Evolutionary conservation across 2,797 vertebrate species (phyloP), one percentile per base, ranked within the genome.

Genomic region (Phoxinus dragarum): DNA sequence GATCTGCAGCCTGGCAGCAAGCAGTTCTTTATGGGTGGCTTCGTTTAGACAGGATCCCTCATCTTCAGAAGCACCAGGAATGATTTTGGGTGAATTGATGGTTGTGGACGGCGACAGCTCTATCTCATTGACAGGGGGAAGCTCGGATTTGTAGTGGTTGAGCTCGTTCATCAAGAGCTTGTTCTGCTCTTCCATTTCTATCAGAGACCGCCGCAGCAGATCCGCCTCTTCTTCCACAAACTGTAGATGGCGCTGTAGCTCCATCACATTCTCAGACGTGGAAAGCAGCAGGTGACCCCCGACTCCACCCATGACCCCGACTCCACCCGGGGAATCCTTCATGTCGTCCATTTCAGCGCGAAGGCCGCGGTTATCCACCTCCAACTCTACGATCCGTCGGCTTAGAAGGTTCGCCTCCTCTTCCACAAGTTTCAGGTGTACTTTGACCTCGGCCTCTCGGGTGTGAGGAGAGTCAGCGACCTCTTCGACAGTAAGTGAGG

Each of bases 171-270:
- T 96, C 88, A 99, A 95, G 74, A 99, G 96, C 85, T 99, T 99
- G 95, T 99, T 99, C 93, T 99, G 98, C 54, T 99, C 98, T 93
- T 99, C 98, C 91, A 99, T 93, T 92, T 99, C 98, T 0, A 98
- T 96, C 3, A 99, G 94, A 0, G 98, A 99, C 88, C 98, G 94
- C 80, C 97, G 94, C 86, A 99, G 94, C 7, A 99, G 96, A 89
- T 99, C 98, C 0, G 98, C 98, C 92, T 99, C 98, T 94, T 99
- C 98, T 93, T 99, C 98, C 88, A 99, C 98, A 0, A 99, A 99
- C 95, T 99, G 98, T 86, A 99, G 94, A 90, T 99, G 98, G 73
- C 98, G 93, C 90, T 98, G 96, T 88, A 99, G 95, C 92, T 99
- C 98, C 0, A 94, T 96, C 90, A 97, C 90, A 1, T 96, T 98